Base-by-base conservation (phyloP, 2,113 vertebrate species). In the Formicarius rufipectus region DNA sequence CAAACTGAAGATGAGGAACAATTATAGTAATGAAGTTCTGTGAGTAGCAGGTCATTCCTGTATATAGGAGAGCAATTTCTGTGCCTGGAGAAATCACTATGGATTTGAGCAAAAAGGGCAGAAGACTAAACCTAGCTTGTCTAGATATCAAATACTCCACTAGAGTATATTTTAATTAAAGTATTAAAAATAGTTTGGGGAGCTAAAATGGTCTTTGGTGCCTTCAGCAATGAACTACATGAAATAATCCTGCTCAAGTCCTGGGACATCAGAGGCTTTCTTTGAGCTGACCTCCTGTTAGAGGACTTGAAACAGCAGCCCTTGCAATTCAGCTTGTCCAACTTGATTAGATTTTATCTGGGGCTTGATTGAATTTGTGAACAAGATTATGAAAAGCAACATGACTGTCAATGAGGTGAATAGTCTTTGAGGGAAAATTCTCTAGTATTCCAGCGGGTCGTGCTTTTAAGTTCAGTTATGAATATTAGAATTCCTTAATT, bases 331-430 rank as follows among this genome's bases (percentile, higher is more conserved):
- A 76, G 71, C 69, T 91, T 93, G 87, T 96, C 89, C 40, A 33
- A 69, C 77, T 84, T 91, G 87, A 95, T 97, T 91, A 93, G 95
- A 95, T 94, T 96, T 90, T 94, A 83, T 90, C 90, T 85, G 82
- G 84, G 93, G 77, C 60, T 82, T 89, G 89, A 88, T 93, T 82
- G 89, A 93, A 95, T 91, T 94, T 93, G 66, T 95, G 91, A 89
- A 83, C 74, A 66, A 80, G 81, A 91, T 87, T 89, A 91, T 95
- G 89, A 93, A 89, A 94, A 93, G 84, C 84, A 93, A 62, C 71
- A 27, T 45, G 87, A 85, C 87, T 93, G 81, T 76, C 80, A 78
- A 37, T 88, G 92, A 96, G 81, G 67, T 83, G 92, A 90, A 37
- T 23, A 35, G 55, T 42, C 75, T 94, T 95, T 82, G 71, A 96